Base-by-base conservation (phyloP, 2,888 invertebrate species). In the Cantharis flavilabris region DNA sequence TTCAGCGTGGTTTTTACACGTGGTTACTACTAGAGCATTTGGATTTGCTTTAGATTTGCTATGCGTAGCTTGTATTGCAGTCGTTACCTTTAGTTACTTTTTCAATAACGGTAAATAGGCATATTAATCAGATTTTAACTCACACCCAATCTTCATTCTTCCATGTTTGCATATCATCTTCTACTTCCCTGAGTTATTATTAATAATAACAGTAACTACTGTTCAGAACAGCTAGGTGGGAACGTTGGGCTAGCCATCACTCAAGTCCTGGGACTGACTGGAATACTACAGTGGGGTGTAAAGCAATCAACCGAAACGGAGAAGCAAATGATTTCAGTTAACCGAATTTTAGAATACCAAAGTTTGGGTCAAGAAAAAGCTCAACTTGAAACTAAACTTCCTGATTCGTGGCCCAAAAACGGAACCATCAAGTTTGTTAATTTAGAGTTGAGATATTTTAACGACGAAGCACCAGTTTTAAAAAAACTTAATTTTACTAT, bases 241-340 rank as follows among this genome's bases (percentile, higher is more conserved):
- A 87, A 87, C 75, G 87, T 88, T 7, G 88, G 88, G 73, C 79
- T 88, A n/a, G 87, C 86, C 0, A 87, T 88, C n/a, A 87, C 88
- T 0, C 88, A 88, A 81, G 86, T 86, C 0, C 85, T 88, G 69
- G 84, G 86, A 28, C 79, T 88, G 30, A 86, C 87, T 0, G 87
- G 87, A 28, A 93, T 94, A 92, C 92, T 94, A 87, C 94, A 94
- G 85, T 98, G 97, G 96, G 97, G 96, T 26, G 96, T 98, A 93
- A 81, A 85, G 14, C 86, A 86, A 79, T 87, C 87, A 80, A 86
- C 86, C 26, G 87, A 88, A 78, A 73, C 88, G 33, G 88, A 88
- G 94, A 96, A 96, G 85, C 94, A 94, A 81, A 95, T 96, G 96
- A 96, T 95, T 3, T 94, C 96, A 7, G 97, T 98, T 0, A 98